phyloP scores from a whole-genome alignment of 37 sponge, comb jelly and placozoan species.

The Bolinopsis microptera region DNA sequence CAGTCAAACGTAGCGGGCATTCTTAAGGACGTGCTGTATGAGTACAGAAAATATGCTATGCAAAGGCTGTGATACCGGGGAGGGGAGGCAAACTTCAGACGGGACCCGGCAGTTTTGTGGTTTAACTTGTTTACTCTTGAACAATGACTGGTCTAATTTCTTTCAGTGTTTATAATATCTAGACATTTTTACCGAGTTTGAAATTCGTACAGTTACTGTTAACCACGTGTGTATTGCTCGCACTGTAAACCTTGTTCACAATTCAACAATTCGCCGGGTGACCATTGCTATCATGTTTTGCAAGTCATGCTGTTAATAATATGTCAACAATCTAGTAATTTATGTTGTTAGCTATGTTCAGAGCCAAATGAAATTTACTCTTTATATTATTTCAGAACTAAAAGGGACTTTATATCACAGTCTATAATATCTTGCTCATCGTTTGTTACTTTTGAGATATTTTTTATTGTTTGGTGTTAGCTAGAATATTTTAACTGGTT shows the following conservation, averaged over 20 bases:
- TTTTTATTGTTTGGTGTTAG: background rate
- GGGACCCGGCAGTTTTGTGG: background rate
- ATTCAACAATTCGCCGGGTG: no score
- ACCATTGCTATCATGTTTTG: no score
- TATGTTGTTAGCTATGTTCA: no score
- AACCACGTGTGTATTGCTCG: no score
- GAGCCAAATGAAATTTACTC: no score
- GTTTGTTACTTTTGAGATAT: no score
- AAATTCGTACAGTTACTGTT: background rate
- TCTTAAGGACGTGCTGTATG: slow-evolving; percentile 44
- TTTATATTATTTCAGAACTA: no score
- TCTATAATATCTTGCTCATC: no score
- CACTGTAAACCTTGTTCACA: no score
- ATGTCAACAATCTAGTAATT: no score
- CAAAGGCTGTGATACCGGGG: background rate
- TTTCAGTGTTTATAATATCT: background rate
- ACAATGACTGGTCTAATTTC: background rate
- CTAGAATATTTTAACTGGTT: background rate
- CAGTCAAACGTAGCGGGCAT: slow-evolving; percentile 12
- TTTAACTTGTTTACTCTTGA: background rate
- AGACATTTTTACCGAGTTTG: background rate
- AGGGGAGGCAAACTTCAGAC: background rate
- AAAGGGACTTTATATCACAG: no score
- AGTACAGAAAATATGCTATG: slow-evolving; percentile 22
- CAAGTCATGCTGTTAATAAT: no score